These are phyloP conservation scores for Venusia cambrica DNA, from an alignment of 2,888 invertebrate genomes.

Conservation along the genomic window DNA sequence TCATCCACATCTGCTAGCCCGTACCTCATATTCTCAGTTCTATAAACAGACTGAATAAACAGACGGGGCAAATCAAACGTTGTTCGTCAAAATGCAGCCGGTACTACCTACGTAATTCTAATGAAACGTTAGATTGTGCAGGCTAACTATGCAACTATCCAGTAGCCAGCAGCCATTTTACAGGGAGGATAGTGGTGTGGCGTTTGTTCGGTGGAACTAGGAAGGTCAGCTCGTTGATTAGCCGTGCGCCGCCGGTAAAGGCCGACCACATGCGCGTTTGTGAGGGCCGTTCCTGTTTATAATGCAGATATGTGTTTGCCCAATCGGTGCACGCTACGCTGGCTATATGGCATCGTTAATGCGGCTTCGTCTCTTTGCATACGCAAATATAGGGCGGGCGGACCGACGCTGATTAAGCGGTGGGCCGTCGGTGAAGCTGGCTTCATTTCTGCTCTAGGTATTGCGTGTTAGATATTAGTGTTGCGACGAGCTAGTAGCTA, in stretches of 20 bases:
- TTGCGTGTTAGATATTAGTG: constrained; percentile 63
- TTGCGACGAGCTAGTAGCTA: constrained; percentile 39
- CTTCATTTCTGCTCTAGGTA: constrained; percentile 65
- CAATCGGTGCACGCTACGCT: constrained; percentile 79
- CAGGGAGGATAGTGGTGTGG: constrained; percentile 46
- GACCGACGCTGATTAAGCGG: constrained; percentile 78
- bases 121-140: constrained; percentile 32
- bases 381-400: constrained; percentile 80
- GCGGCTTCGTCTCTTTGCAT: constrained; percentile 80
- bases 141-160: constrained; percentile 34
- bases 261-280: constrained; percentile 80
- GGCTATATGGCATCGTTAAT: constrained; percentile 82
- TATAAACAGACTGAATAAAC: constrained; percentile 4
- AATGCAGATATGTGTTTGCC: constrained; percentile 82
- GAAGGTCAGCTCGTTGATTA: constrained; percentile 79
- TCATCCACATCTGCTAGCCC: not conserved
- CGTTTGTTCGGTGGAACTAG: constrained; percentile 58
- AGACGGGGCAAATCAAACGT: constrained; percentile 11
- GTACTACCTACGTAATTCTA: constrained; percentile 27
- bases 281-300: constrained; percentile 78
- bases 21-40: constrained; percentile 2
- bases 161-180: constrained; percentile 37
- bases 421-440: constrained; percentile 63
- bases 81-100: constrained; percentile 22
- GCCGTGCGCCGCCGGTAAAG: constrained; percentile 71